Evolutionary conservation across 2,888 invertebrate genomes (phyloP).

Genomic region (Euzetes globulus): DNA sequence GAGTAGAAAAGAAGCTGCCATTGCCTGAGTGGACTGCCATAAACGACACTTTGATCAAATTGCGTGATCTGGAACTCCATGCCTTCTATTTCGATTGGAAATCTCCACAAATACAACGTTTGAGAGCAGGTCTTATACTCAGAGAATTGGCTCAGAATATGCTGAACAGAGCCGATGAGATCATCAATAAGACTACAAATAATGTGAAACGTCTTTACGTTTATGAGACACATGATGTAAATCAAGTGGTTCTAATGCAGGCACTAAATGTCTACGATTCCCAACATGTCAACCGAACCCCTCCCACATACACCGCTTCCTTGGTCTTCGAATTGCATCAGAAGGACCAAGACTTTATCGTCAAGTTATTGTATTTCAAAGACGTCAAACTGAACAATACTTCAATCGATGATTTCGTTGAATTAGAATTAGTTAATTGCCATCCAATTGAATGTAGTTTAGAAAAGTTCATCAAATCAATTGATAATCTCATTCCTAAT

Average conservation of each 20-base stretch:
- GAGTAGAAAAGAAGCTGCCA: not conserved
- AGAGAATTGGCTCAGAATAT: conserved; percentile 17
- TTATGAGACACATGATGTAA: conserved; percentile 32
- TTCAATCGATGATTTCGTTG: not conserved
- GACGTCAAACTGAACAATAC: not conserved
- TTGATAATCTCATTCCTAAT: not conserved
- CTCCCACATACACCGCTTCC: conserved; percentile 26
- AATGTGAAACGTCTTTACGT: conserved; percentile 14
- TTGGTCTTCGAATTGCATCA: conserved; percentile 27
- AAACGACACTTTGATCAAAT: not conserved
- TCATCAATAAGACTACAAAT: not conserved
- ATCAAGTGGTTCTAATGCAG: conserved; percentile 29
- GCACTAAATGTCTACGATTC: conserved; percentile 20
- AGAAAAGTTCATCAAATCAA: not conserved
- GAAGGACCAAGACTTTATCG: not conserved
- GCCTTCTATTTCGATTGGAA: conserved; percentile 32
- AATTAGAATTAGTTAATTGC: not conserved
- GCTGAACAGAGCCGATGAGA: not conserved
- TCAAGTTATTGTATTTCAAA: not conserved
- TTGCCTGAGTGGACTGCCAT: conserved; percentile 21
- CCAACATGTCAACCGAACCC: not conserved
- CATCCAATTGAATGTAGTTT: not conserved
- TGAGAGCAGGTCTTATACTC: conserved; percentile 23
- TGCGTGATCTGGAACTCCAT: conserved; percentile 16
- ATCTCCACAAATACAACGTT: not conserved